These are phyloP conservation scores for Pristionchus fissidentatus DNA, from an alignment of 2,888 invertebrate species.

Conservation along the genomic window DNA sequence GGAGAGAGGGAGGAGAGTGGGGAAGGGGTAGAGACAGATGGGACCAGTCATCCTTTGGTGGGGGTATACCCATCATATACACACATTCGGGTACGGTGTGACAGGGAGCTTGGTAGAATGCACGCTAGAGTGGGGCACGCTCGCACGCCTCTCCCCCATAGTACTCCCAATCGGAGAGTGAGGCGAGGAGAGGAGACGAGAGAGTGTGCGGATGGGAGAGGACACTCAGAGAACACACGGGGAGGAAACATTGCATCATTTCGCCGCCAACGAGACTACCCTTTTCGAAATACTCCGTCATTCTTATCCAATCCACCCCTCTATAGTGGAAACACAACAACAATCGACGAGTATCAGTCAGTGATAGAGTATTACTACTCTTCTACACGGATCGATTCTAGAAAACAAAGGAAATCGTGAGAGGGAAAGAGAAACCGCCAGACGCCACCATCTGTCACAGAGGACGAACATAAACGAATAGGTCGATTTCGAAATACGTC, in stretches of 20 bases:
- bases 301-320: constrained; percentile 8
- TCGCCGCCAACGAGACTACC: not conserved
- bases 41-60: constrained; percentile 15
- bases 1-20: not conserved
- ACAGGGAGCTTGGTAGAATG: not conserved
- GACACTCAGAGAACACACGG: not conserved
- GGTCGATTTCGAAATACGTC: constrained; percentile 24
- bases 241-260: constrained; percentile 40
- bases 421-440: not conserved
- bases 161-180: constrained; percentile 29
- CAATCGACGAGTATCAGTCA: not conserved
- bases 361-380: not conserved
- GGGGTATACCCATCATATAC: not conserved
- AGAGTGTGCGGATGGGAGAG: not conserved
- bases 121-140: not conserved
- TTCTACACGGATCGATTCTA: not conserved
- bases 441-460: not conserved
- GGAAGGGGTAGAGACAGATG: too few relatives aligned
- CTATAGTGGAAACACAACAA: not conserved
- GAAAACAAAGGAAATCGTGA: not conserved
- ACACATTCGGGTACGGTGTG: not conserved
- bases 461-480: not conserved
- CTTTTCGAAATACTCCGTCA: not conserved
- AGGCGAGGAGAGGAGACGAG: not conserved
- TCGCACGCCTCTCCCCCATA: constrained; percentile 28